A percentile compares a stretch with the other conserved stretches of the same genome.
phyloP scores from a whole-genome alignment of 37 sponge, comb jelly and placozoan species.

The Ephydatia muelleri region DNA sequence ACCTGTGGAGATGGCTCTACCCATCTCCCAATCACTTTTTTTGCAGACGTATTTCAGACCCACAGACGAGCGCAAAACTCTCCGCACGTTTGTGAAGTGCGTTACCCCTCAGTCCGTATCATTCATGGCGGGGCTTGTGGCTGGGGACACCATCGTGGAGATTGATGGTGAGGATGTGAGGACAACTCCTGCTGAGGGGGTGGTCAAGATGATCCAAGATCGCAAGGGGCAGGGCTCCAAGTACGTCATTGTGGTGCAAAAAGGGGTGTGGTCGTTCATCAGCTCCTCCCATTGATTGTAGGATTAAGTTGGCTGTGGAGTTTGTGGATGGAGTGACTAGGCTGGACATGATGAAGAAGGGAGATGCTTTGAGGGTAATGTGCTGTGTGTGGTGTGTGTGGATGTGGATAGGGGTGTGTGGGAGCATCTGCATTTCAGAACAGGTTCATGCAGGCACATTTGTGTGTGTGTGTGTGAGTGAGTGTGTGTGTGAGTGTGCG shows the following conservation, averaged over 20 bases:
- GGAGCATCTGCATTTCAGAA: background rate
- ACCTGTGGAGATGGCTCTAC: background rate
- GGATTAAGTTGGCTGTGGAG: slow-evolving; percentile 48
- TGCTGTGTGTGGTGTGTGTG: background rate
- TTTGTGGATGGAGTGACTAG: slow-evolving; percentile 70
- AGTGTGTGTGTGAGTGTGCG: background rate
- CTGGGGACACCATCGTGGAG: slow-evolving; percentile 66
- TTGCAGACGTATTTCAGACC: slow-evolving; percentile 50
- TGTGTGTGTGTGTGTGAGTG: too few relatives aligned
- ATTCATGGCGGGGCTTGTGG: slow-evolving; percentile 64
- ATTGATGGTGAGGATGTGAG: slow-evolving; percentile 44
- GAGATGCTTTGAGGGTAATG: slow-evolving; percentile 43
- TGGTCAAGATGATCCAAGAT: slow-evolving; percentile 26
- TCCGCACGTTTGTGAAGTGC: slow-evolving; percentile 56
- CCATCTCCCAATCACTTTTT: background rate
- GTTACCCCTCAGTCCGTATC: slow-evolving; percentile 57
- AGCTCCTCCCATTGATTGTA: slow-evolving; percentile 15
- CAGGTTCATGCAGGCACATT: too few relatives aligned
- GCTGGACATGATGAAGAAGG: slow-evolving; percentile 46
- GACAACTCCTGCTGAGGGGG: slow-evolving; percentile 34
- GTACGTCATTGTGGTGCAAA: slow-evolving; percentile 6
- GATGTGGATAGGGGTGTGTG: background rate
- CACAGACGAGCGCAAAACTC: slow-evolving; percentile 21
- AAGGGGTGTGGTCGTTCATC: background rate
- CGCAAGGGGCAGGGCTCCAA: background rate